These are phyloP conservation scores for Lithosia quadra DNA, from an alignment of 2,888 invertebrate species.

Conservation along the genomic window DNA sequence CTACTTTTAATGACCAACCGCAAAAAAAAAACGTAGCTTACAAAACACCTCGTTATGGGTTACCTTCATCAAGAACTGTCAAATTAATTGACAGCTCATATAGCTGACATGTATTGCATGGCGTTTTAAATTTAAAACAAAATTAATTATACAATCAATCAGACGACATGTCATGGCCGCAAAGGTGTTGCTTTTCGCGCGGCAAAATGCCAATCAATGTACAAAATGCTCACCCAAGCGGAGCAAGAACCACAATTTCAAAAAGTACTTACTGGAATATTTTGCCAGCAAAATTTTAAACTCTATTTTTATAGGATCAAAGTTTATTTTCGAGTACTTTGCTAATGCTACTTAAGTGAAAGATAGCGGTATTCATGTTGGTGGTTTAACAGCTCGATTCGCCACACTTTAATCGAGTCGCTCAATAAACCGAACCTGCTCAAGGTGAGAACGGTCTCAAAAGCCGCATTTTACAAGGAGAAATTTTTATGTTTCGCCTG, in stretches of 20 bases:
- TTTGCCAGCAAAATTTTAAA: slow-evolving; percentile 42
- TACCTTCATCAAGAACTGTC: slow-evolving; percentile 82
- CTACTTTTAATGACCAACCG: slow-evolving; percentile 74
- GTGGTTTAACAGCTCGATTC: slow-evolving; percentile 81
- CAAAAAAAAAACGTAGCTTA: slow-evolving; percentile 63
- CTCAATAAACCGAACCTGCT: slow-evolving; percentile 73
- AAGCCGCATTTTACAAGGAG: slow-evolving; percentile 72
- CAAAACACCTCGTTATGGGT: slow-evolving; percentile 74
- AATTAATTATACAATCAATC: slow-evolving; percentile 87
- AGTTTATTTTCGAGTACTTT: slow-evolving; percentile 46
- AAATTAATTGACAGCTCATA: slow-evolving; percentile 83
- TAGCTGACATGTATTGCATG: slow-evolving; percentile 73
- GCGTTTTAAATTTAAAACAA: slow-evolving; percentile 80
- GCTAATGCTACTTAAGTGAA: slow-evolving; percentile 42
- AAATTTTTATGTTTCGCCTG: slow-evolving; percentile 79
- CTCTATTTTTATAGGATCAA: slow-evolving; percentile 53
- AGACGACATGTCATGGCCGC: slow-evolving; percentile 80
- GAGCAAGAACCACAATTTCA: slow-evolving; percentile 44
- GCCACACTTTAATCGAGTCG: slow-evolving; percentile 81
- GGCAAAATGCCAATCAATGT: slow-evolving; percentile 82
- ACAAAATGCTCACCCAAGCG: slow-evolving; percentile 78
- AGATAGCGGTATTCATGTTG: slow-evolving; percentile 49
- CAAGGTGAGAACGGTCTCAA: slow-evolving; percentile 79
- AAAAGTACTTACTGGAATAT: slow-evolving; percentile 49
- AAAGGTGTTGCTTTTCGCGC: slow-evolving; percentile 85